phyloP scores from a whole-genome alignment of 2,797 vertebrate species.

The Botia kubotai region DNA sequence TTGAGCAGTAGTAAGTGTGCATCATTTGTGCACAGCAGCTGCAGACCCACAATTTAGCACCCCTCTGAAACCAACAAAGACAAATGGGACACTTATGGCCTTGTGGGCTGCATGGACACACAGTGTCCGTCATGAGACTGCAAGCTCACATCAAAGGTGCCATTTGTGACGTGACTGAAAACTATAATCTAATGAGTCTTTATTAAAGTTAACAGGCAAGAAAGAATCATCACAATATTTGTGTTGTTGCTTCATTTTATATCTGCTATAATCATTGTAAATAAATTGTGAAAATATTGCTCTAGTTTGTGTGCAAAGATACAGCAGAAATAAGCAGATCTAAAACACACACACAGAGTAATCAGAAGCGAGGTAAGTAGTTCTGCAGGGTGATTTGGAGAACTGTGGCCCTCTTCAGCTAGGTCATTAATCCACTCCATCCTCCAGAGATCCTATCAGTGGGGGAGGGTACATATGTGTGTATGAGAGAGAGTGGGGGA shows the following conservation, averaged over 20 bases:
- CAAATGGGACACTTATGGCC: not conserved
- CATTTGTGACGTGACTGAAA: not conserved
- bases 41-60: slow-evolving; percentile 15
- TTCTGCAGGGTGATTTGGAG: slow-evolving; percentile 57
- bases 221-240: not conserved
- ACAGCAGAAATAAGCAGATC: not conserved
- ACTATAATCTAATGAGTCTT: not conserved
- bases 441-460: slow-evolving; percentile 59
- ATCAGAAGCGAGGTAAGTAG: slow-evolving; percentile 44
- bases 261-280: not conserved
- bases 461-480: slow-evolving; percentile 36
- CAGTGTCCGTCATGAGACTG: not conserved
- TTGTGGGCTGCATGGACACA: not conserved
- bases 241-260: not conserved
- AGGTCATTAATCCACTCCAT: slow-evolving; percentile 66
- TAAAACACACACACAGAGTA: slow-evolving; percentile 33
- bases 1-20: not conserved
- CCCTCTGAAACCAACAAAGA: not conserved
- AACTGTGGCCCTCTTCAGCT: slow-evolving; percentile 60
- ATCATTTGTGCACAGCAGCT: slow-evolving; percentile 25
- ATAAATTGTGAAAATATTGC: not conserved
- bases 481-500: slow-evolving; percentile 30
- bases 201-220: not conserved
- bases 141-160: not conserved
- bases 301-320: not conserved